These are phyloP conservation scores for Drosophila erecta DNA, from an alignment of 1,140 invertebrate species.

Conservation along the genomic window DNA sequence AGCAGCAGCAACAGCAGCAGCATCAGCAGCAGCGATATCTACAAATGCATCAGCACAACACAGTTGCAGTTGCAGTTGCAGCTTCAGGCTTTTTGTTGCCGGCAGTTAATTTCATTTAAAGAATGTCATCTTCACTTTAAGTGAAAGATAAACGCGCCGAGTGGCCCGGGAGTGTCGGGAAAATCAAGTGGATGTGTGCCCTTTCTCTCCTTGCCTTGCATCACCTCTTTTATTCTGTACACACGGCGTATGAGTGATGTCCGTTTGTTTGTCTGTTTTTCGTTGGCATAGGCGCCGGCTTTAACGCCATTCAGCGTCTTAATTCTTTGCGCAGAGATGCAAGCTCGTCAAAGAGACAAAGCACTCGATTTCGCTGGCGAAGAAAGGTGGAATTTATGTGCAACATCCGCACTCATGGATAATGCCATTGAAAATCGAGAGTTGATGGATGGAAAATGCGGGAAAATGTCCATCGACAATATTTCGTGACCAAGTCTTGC, in stretches of 20 bases:
- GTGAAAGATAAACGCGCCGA: conserved; percentile 82
- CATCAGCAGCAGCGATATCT: conserved; percentile 48
- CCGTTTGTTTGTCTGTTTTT: conserved; percentile 43
- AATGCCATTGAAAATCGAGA: conserved; percentile 44
- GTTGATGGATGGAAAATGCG: conserved; percentile 52
- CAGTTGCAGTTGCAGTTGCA: conserved; percentile 20
- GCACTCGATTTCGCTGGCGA: conserved; percentile 48
- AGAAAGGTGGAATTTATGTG: conserved; percentile 47
- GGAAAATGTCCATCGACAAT: conserved; percentile 14
- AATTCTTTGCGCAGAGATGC: conserved; percentile 35
- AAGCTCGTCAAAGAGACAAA: conserved; percentile 20
- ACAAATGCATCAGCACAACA: conserved; percentile 32
- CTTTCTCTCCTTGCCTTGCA: conserved; percentile 34
- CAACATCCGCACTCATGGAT: conserved; percentile 41
- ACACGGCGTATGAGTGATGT: conserved; percentile 69
- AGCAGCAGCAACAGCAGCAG: conserved; percentile 39
- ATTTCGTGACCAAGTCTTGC: conserved; percentile 11
- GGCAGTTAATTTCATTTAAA: conserved; percentile 84
- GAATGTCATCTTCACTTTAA: conserved; percentile 85
- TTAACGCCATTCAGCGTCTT: conserved; percentile 15
- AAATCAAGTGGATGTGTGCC: conserved; percentile 64
- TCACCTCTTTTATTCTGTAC: conserved; percentile 26
- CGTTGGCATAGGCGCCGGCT: conserved; percentile 10
- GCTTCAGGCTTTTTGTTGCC: conserved; percentile 66
- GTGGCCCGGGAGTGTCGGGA: conserved; percentile 41